Evolutionary conservation across 2,797 vertebrate species (phyloP), one percentile per base, ranked within the genome.

Genomic region (Gobionotothen gibberifrons): DNA sequence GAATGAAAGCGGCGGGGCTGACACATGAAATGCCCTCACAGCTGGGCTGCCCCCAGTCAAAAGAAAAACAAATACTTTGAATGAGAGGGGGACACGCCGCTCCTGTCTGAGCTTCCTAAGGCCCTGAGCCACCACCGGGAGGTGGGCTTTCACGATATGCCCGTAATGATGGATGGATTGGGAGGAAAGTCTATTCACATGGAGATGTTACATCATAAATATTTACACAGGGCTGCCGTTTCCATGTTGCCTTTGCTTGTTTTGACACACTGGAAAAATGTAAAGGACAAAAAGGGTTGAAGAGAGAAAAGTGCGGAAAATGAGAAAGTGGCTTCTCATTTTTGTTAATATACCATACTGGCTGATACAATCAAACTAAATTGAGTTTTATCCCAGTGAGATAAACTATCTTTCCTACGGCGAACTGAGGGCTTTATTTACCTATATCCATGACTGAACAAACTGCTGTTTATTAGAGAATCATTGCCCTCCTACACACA

Each of bases 171-270:
- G 97, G 97, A 99, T 99, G 97, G 96, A 95, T 94, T 93, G 89
- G 79, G 90, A 93, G 91, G 88, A 94, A 94, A 94, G 94, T 94
- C 96, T 91, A 96, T 96, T 96, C 93, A 96, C 96, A 94, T 94
- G 93, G 93, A 96, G 95, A 94, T 96, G 96, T 96, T 96, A 96
- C 96, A 96, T 96, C 95, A 96, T 95, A 92, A 93, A 95, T 97
- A 99, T 99, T 98, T 98, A 98, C 98, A 99, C 97, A 97, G 96
- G 94, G 96, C 94, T 94, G 95, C 93, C 95, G 95, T 94, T 94
- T 93, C 94, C 93, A 95, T 95, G 94, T 95, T 93, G 93, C 90
- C 91, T 90, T 82, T 90, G 89, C 93, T 94, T 95, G 93, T 94
- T 94, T 94, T 94, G 94, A 94, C 94, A 94, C 93, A 94, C 81